phyloP scores from a whole-genome alignment of 2,888 invertebrate genomes.

The Crepidodera aurea region DNA sequence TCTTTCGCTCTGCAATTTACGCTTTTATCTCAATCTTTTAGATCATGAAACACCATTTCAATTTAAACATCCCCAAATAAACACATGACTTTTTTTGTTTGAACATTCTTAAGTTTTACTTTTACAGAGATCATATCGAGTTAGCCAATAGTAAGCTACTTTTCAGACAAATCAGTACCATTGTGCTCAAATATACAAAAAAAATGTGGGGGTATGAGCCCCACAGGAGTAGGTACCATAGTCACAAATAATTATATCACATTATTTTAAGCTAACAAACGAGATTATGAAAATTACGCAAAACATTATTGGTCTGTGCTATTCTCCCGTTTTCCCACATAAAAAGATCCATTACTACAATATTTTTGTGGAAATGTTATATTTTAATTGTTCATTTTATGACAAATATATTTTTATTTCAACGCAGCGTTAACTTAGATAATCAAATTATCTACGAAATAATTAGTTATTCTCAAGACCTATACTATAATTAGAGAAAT shows the following conservation, averaged over 20 bases:
- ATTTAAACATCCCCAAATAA: constrained; percentile 32
- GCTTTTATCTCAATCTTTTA: neutral
- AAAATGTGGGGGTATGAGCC: constrained; percentile 41
- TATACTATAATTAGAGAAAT: no score
- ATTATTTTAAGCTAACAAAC: constrained; percentile 51
- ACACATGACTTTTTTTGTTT: constrained; percentile 33
- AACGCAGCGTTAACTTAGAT: no score
- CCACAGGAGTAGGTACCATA: constrained; percentile 50
- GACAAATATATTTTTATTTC: no score
- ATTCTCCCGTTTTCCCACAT: constrained; percentile 32
- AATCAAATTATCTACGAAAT: no score
- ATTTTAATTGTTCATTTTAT: no score
- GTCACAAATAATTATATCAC: constrained; percentile 55
- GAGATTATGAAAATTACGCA: constrained; percentile 47
- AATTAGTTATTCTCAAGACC: no score
- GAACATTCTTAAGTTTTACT: constrained; percentile 33
- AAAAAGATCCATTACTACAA: no score
- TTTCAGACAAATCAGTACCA: constrained; percentile 55
- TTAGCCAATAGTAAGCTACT: constrained; percentile 53
- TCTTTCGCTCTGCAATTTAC: neutral
- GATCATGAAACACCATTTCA: neutral
- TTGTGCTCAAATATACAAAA: constrained; percentile 52
- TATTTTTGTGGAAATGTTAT: no score
- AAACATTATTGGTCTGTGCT: constrained; percentile 38
- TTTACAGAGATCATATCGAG: constrained; percentile 51